These are phyloP conservation scores for Tachina lurida DNA, from an alignment of 2,888 invertebrate species.

Conservation along the genomic window DNA sequence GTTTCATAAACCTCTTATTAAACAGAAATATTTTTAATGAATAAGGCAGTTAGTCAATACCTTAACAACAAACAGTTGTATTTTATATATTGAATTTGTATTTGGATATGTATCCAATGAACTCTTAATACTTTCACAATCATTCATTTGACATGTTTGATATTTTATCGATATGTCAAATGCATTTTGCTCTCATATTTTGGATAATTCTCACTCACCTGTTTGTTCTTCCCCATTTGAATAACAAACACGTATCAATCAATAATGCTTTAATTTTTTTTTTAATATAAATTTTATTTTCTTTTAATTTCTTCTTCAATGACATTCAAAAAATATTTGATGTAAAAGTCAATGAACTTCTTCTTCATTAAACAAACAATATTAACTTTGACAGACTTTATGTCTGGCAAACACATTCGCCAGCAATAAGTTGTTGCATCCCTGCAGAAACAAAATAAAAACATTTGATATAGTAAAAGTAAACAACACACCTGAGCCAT, in stretches of 20 bases:
- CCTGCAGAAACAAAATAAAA: conserved; percentile 12
- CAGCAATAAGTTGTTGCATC: background rate
- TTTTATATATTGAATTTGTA: background rate
- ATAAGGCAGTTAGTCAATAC: too few relatives aligned
- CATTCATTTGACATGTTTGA: background rate
- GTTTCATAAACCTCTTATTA: too few relatives aligned
- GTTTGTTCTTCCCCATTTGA: background rate
- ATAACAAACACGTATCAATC: conserved; percentile 2
- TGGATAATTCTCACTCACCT: conserved; percentile 23
- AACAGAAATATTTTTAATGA: too few relatives aligned
- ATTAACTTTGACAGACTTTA: conserved; percentile 59
- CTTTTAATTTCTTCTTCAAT: conserved; percentile 3
- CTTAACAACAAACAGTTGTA: background rate
- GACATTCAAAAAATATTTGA: conserved; percentile 25
- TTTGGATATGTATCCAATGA: background rate
- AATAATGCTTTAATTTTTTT: conserved; percentile 24
- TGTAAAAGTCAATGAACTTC: conserved; percentile 65
- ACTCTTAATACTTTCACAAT: background rate
- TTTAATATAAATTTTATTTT: conserved; percentile 10
- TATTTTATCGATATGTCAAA: conserved; percentile 14
- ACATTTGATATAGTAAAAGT: conserved; percentile 35
- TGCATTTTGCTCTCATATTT: conserved; percentile 11
- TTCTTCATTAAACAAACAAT: conserved; percentile 53
- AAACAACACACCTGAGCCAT: conserved; percentile 68
- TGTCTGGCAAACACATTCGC: conserved; percentile 46